Evolutionary conservation across 2,888 invertebrate genomes (phyloP), one percentile per base, ranked within the genome.

Genomic region (Trichopoda pennipes): DNA sequence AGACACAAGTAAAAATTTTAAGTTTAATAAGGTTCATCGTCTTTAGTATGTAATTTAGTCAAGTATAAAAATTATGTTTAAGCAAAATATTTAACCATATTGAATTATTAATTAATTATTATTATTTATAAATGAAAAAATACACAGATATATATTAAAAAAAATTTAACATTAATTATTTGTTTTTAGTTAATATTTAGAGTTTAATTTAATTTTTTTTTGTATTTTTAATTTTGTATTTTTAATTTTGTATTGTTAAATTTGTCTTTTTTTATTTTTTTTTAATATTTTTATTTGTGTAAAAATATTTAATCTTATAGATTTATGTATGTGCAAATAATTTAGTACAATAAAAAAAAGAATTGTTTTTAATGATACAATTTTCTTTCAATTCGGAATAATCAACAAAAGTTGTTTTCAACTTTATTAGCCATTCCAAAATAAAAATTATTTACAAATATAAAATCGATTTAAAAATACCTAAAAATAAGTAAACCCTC

Each of bases 241-340:
- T 28, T 28, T 28, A 7, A 28, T 56, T 72, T 51, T 61, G 61
- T 72, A 73, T 32, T 56, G 17, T 55, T 72, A 17, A 42, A 55
- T 55, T 51, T 58, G 32, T 19, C 49, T 63, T 47, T 23, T 35
- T n/a, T 61, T 38, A 32, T 69, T 55, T 55, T 21, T 28, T 44
- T 44, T 44, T 16, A 44, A 64, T 44, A 44, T 58, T 70, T 17
- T 42, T n/a, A n/a, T n/a, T n/a, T 70, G 72, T 78, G 66, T 58
- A 78, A 72, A 70, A 61, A 47, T 28, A 32, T 70, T 58, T 63
- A 58, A 81, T 44, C 16, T 66, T 63, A 66, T 74, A 74, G 68
- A 49, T 17, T 16, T 44, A 44, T 16, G 42, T 49, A 83, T 76
- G 82, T 83, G 82, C 82, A 83, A 83, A 80, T 76, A 83, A 72